Evolutionary conservation across 1,140 invertebrate species (phyloP), one percentile per base, ranked within the genome.

Genomic region (Pseudomyrmex sp.): DNA sequence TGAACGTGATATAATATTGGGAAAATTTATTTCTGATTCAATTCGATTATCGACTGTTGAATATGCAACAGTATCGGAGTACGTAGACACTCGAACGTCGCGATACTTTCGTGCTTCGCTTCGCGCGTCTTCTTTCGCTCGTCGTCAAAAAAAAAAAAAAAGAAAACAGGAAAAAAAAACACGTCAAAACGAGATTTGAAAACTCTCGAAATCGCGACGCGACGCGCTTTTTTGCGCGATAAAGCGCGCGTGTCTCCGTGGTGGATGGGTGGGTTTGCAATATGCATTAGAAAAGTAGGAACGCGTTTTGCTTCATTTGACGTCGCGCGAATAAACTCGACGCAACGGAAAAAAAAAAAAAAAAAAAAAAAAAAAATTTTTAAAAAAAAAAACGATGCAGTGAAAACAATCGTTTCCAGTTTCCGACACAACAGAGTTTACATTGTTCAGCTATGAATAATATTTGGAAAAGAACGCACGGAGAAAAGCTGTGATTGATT

Each of bases 341-440:
- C 9, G 58, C n/a, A 9, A 10, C 58, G 58, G 1, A 58, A 9
- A 18, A 5, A 8, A 20, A 59, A n/a, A 59, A 20, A 8, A 20
- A 59, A n/a, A 59, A 20, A 59, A 9, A 59, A 9, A 20, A 8
- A 18, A 44, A 35, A 2, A 5, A 35, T 35, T 35, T 35, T 35
- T 35, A 52, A 2, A 13, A 52, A 3, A 13, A 50, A 68, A 62
- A 62, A 62, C 59, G n/a, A 20, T 63, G 23, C 44, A 2, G 15
- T 63, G 44, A 15, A 75, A 75, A 62, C 73, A 50, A 50, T 62
- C 26, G 70, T 74, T 74, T 52, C 59, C 13, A 75, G 58, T 75
- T 75, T 2, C 15, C 59, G 73, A 63, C 23, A 72, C 62, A 35
- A 7, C 35, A 10, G 23, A 48, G 20, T 48, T 18, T 62, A 63